These are phyloP conservation scores for Beris chalybata DNA, from an alignment of 2,888 invertebrate species.

Conservation along the genomic window DNA sequence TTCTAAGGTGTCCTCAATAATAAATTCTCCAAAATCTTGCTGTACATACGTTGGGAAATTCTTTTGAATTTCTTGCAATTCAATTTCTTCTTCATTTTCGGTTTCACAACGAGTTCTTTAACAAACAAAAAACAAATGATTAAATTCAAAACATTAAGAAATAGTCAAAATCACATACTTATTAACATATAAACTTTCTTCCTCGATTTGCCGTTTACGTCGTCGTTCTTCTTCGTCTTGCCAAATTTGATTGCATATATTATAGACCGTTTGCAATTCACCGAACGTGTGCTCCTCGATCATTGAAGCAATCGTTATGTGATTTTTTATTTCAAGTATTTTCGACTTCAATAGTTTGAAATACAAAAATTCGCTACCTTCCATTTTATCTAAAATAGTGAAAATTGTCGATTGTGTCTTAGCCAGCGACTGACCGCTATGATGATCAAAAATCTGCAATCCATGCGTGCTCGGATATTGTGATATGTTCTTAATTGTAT, in stretches of 20 bases:
- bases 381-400: constrained; percentile 46
- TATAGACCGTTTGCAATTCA: constrained; percentile 61
- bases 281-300: constrained; percentile 57
- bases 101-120: constrained; percentile 65
- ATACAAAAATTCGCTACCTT: constrained; percentile 48
- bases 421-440: constrained; percentile 40
- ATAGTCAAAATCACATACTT: constrained; percentile 58
- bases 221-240: constrained; percentile 71
- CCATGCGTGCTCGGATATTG: constrained; percentile 49
- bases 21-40: constrained; percentile 70
- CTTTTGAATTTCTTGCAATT: constrained; percentile 65
- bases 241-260: constrained; percentile 72
- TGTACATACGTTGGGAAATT: constrained; percentile 72
- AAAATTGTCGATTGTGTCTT: constrained; percentile 47
- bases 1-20: constrained; percentile 59
- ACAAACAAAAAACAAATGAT: constrained; percentile 30
- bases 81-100: constrained; percentile 69
- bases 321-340: constrained; percentile 69
- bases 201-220: constrained; percentile 69
- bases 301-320: constrained; percentile 60
- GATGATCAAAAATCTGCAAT: constrained; percentile 44
- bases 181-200: constrained; percentile 75
- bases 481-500: constrained; percentile 47
- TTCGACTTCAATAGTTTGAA: constrained; percentile 57
- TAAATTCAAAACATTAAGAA: constrained; percentile 7